Conservation (phyloP, 2,113 vertebrate species). For the Notothenia rossii region DNA sequence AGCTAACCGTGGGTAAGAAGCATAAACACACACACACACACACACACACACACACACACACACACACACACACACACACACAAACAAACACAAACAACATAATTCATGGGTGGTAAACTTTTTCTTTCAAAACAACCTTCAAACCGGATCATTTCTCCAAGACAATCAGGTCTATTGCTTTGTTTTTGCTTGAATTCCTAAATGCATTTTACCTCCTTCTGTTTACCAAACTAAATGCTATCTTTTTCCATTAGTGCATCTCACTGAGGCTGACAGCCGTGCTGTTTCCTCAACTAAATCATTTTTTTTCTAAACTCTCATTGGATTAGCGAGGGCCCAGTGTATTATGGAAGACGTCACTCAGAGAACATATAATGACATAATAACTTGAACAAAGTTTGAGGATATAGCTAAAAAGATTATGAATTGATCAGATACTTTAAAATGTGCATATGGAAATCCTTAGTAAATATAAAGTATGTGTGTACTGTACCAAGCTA, state of each 20-base stretch:
- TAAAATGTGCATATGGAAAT: neutral
- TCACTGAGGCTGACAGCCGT: constrained; percentile 46
- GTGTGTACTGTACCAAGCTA: neutral
- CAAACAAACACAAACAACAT: neutral
- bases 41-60: constrained; percentile 1
- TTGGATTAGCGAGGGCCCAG: constrained; percentile 46
- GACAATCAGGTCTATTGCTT: constrained; percentile 46
- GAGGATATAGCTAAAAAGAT: neutral
- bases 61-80: neutral
- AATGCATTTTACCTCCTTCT: constrained; percentile 57
- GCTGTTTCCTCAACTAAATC: constrained; percentile 41
- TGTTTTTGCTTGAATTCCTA: constrained; percentile 57
- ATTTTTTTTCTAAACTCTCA: constrained; percentile 58
- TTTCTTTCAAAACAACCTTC: constrained; percentile 18
- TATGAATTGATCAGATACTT: neutral
- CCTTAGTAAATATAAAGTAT: neutral
- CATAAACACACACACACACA: neutral
- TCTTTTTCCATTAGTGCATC: constrained; percentile 67
- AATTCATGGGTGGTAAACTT: neutral
- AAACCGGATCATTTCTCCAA: constrained; percentile 32
- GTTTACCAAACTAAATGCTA: constrained; percentile 54
- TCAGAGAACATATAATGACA: constrained; percentile 31
- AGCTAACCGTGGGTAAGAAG: constrained; percentile 96
- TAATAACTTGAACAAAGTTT: neutral
- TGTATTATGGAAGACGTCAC: constrained; percentile 37